These are phyloP conservation scores for Chloroceryle amazona DNA, from an alignment of 2,797 vertebrate species.

Conservation along the genomic window DNA sequence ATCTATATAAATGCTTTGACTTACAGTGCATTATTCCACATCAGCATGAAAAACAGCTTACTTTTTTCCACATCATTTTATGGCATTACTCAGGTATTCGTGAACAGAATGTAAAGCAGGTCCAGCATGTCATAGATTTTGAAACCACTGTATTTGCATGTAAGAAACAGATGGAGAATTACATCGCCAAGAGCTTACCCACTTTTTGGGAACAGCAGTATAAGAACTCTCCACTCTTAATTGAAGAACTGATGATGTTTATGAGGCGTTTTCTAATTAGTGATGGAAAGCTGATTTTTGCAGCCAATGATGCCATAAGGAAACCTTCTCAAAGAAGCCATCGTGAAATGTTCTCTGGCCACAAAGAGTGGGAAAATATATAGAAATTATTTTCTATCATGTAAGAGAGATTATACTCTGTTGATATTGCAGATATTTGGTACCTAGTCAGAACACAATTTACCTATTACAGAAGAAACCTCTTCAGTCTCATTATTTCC, in stretches of 20 bases:
- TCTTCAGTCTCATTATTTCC: neutral
- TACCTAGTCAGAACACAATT: neutral
- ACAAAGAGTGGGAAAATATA: neutral
- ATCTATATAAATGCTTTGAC: neutral
- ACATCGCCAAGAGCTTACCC: neutral
- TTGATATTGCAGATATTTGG: neutral
- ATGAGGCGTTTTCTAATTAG: neutral
- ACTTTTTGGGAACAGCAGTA: neutral
- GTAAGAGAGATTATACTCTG: neutral
- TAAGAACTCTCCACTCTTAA: neutral
- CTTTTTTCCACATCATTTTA: constrained; percentile 7
- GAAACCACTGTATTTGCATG: neutral
- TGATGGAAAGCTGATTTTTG: neutral
- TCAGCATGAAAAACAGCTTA: neutral
- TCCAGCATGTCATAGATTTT: constrained; percentile 1
- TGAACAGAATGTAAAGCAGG: constrained; percentile 46
- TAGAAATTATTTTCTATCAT: neutral
- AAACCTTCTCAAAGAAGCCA: neutral
- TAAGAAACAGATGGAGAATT: constrained; percentile 38
- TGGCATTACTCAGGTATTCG: constrained; percentile 30
- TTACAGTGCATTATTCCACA: neutral
- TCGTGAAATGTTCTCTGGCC: neutral
- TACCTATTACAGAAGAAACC: neutral
- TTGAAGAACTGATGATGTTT: neutral
- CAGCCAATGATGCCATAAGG: neutral